Evolutionary conservation across 2,797 vertebrate genomes (phyloP), one percentile per base, ranked within the genome.

Genomic region (Muscicapa comitata): DNA sequence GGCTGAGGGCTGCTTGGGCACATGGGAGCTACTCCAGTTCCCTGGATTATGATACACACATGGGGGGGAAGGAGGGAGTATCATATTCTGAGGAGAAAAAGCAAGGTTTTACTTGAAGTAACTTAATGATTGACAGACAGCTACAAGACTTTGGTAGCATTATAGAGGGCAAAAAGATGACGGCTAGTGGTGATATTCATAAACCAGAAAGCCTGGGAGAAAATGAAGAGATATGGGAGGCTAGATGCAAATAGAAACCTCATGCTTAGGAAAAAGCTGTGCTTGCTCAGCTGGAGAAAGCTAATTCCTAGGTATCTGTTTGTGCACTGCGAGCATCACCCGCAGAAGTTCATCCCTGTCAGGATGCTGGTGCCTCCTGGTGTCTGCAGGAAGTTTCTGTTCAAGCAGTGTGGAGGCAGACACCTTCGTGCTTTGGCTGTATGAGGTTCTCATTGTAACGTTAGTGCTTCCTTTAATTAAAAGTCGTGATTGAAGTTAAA

Each of bases 311-410:
- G 73, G 40, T 66, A 78, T 76, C 66, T 8, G 3, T 31, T 50
- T 4, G 23, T 66, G 66, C 35, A 13, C 45, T 66, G 31, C 1
- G 4, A 94, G 87, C 68, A 83, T 86, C 68, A 38, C 54, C 75
- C 87, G 24, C 38, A 57, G 12, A 16, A 63, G 17, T 80, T 68
- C 61, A 83, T 90, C 75, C 89, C 85, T 81, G 20, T 88, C 68
- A 88, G 93, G 76, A 47, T 95, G 79, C 47, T 96, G 90, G 88
- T 96, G 96, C 95, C 96, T 96, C 95, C 96, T 96, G 96, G 96
- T 90, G 96, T 96, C 82, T 88, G 93, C 87, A 94, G 79, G 61
- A 91, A 80, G 72, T 35, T 89, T 94, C 37, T 94, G 51, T 80
- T 65, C 58, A 53, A 74, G 53, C 68, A 29, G 0, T 2, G 57